Evolutionary conservation across 2,888 invertebrate genomes (phyloP).

Genomic region (Eupithecia abbreviata): DNA sequence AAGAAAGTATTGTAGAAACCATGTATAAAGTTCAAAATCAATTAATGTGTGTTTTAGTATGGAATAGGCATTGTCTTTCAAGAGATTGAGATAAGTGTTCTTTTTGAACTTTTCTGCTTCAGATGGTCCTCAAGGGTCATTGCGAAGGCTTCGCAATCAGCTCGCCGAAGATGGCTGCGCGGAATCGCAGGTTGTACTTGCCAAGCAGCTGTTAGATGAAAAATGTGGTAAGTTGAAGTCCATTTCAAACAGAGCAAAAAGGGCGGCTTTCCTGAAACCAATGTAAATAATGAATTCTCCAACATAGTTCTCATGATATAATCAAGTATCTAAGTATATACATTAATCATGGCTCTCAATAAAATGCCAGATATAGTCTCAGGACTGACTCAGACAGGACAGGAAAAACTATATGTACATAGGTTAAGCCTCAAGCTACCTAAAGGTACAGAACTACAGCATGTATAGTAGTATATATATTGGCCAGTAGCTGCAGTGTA

Average conservation of each 20-base stretch:
- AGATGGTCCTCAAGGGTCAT: conserved; percentile 87
- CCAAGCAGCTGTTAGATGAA: conserved; percentile 91
- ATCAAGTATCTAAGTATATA: neutral
- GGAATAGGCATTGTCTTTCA: neutral
- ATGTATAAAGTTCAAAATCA: neutral
- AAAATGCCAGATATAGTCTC: neutral
- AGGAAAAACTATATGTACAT: too few relatives aligned
- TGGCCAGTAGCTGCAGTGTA: neutral
- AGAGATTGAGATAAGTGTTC: conserved; percentile 46
- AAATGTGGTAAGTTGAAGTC: conserved; percentile 85
- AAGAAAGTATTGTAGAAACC: conserved; percentile 4
- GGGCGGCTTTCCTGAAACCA: neutral
- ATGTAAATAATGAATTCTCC: neutral
- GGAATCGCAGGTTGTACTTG: conserved; percentile 94
- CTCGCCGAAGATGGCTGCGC: conserved; percentile 95
- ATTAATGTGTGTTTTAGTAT: neutral
- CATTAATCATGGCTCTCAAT: neutral
- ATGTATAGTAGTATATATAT: neutral
- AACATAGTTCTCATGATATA: neutral
- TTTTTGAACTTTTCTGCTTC: conserved; percentile 63
- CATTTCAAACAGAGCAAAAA: neutral
- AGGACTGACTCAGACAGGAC: neutral
- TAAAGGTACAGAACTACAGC: neutral
- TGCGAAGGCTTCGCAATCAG: conserved; percentile 86
- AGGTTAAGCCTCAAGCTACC: neutral